These are phyloP conservation scores for Neocloeon triangulifer DNA, from an alignment of 1,140 invertebrate species.

Conservation along the genomic window DNA sequence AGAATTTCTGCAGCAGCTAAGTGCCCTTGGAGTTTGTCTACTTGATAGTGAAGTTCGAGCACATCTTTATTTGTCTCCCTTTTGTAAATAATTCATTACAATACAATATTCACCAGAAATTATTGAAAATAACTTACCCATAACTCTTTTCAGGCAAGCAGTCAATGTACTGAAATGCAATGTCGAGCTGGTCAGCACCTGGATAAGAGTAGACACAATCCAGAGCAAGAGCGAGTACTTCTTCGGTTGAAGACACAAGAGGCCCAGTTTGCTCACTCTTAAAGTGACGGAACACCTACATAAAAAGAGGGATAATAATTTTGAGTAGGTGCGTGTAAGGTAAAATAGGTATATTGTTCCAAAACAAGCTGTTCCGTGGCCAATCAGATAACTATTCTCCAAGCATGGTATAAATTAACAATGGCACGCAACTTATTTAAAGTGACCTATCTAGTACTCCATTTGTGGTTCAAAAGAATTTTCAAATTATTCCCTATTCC, in stretches of 20 bases:
- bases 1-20: conserved; percentile 21
- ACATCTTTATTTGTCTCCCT: conserved; percentile 8
- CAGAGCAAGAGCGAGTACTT: conserved; percentile 22
- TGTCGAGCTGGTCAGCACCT: conserved; percentile 20
- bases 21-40: conserved; percentile 23
- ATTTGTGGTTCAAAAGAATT: too few species aligned
- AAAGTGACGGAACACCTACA: conserved; percentile 14
- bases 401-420: too few species aligned
- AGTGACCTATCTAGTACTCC: too few species aligned
- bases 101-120: not conserved
- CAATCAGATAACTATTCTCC: too few species aligned
- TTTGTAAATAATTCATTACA: not conserved
- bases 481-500: too few species aligned
- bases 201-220: conserved; percentile 27
- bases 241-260: conserved; percentile 16
- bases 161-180: conserved; percentile 21
- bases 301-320: too few species aligned
- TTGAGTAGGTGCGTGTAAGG: too few species aligned
- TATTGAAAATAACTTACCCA: not conserved
- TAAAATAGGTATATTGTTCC: too few species aligned
- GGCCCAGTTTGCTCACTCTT: conserved; percentile 12
- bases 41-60: conserved; percentile 17
- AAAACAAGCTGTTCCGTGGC: too few species aligned
- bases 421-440: too few species aligned
- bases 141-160: conserved; percentile 21